Conservation (phyloP, 2,797 vertebrate species). For the Rhinella marina region DNA sequence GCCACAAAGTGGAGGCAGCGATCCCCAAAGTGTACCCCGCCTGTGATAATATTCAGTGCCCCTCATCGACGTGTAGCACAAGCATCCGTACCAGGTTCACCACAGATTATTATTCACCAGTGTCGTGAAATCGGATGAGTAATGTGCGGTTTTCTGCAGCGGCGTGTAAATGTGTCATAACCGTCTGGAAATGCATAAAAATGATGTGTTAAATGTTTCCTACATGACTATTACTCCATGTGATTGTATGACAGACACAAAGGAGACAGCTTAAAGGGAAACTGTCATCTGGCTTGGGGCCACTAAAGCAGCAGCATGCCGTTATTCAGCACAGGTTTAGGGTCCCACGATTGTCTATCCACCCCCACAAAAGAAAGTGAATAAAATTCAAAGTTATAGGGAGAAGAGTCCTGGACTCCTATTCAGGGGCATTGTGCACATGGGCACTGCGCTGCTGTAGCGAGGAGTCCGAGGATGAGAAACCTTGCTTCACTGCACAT, state of each 20-base stretch:
- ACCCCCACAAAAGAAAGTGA: no score
- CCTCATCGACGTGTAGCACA: neutral
- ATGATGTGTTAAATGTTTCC: neutral
- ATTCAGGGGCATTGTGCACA: no score
- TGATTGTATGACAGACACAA: neutral
- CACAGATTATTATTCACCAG: neutral
- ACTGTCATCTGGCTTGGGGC: neutral
- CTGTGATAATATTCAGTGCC: slow-evolving; percentile 12
- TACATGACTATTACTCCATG: neutral
- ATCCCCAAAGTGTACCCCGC: neutral
- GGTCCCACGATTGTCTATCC: no score
- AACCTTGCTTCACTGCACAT: no score
- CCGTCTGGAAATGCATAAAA: neutral
- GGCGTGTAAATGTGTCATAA: neutral
- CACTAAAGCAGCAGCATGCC: no score
- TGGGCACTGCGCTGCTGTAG: no score
- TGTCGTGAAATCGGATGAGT: neutral
- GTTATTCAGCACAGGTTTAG: no score
- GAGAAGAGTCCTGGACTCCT: no score
- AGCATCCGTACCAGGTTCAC: neutral
- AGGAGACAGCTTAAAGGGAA: neutral
- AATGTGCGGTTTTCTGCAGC: neutral
- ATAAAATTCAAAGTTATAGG: no score
- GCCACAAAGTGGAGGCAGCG: slow-evolving; percentile 20
- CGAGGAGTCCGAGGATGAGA: no score